phyloP scores from a whole-genome alignment of 2,888 invertebrate genomes.

The Conomelus anceps region DNA sequence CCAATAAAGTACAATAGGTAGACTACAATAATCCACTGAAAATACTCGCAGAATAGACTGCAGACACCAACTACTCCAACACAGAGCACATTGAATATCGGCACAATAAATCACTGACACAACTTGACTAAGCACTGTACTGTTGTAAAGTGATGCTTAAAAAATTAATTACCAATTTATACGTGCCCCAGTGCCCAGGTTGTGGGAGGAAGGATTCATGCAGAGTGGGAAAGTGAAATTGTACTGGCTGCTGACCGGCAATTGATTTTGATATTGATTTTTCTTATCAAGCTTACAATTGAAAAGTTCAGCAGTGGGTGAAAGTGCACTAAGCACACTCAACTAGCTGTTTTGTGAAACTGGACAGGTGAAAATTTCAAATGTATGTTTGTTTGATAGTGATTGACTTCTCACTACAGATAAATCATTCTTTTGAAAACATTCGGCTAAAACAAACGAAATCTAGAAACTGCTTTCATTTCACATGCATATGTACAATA shows the following conservation, averaged over 20 bases:
- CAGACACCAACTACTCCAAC: not conserved
- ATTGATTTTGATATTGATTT: not conserved
- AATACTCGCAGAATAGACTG: too few species aligned
- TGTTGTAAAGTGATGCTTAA: not conserved
- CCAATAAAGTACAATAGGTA: not conserved
- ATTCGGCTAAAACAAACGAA: not conserved
- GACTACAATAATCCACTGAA: not conserved
- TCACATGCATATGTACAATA: not conserved
- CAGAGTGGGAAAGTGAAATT: not conserved
- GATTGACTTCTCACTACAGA: not conserved
- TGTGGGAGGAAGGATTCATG: not conserved
- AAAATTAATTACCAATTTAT: not conserved
- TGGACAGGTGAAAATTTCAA: not conserved
- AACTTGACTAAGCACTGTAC: not conserved
- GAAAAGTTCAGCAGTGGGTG: not conserved
- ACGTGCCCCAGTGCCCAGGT: not conserved
- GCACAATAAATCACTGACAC: not conserved
- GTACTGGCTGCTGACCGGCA: not conserved
- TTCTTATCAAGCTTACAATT: not conserved
- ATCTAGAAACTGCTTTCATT: not conserved
- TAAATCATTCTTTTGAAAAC: not conserved
- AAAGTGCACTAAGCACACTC: not conserved
- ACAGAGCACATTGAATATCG: not conserved
- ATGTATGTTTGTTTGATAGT: not conserved
- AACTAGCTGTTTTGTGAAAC: not conserved